A percentile compares a stretch with the other conserved stretches of the same genome.
Evolutionary conservation across 2,888 invertebrate genomes (phyloP).

Genomic region (Frankliniella intonsa): DNA sequence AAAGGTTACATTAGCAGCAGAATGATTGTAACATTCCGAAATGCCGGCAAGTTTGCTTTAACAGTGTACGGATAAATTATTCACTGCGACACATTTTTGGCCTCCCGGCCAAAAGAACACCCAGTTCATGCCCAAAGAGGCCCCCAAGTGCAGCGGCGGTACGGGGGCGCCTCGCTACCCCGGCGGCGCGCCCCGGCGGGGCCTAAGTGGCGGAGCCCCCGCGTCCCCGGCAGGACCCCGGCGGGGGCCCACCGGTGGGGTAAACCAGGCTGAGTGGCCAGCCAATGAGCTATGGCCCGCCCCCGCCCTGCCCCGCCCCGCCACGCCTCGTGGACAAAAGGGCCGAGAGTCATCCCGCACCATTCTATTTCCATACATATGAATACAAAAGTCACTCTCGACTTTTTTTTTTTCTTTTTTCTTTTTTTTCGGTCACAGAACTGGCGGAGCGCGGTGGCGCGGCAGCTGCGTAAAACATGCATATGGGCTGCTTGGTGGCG

Average conservation of each 20-base stretch:
- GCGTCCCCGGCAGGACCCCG: neutral
- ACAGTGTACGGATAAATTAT: too few species aligned
- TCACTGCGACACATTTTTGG: too few species aligned
- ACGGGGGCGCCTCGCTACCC: too few species aligned
- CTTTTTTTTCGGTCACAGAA: slow-evolving; percentile 15
- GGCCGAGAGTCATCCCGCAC: neutral
- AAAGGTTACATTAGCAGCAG: too few species aligned
- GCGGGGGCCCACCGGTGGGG: neutral
- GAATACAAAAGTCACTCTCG: slow-evolving; percentile 14
- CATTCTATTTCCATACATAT: slow-evolving; percentile 19
- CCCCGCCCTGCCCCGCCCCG: too few species aligned
- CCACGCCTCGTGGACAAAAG: neutral
- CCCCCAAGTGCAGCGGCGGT: too few species aligned
- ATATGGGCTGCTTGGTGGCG: neutral
- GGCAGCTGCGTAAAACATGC: slow-evolving; percentile 15
- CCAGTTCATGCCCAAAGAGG: too few species aligned
- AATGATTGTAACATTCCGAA: too few species aligned
- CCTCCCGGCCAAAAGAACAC: too few species aligned
- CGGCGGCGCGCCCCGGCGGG: neutral
- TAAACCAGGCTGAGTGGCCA: neutral
- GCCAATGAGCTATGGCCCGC: slow-evolving; percentile 6
- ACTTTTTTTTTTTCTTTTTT: neutral
- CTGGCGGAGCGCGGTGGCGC: neutral
- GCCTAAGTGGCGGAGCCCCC: neutral
- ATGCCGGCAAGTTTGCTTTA: too few species aligned